Base-by-base conservation (phyloP, 2,113 vertebrate species). In the Thymallus thymallus region DNA sequence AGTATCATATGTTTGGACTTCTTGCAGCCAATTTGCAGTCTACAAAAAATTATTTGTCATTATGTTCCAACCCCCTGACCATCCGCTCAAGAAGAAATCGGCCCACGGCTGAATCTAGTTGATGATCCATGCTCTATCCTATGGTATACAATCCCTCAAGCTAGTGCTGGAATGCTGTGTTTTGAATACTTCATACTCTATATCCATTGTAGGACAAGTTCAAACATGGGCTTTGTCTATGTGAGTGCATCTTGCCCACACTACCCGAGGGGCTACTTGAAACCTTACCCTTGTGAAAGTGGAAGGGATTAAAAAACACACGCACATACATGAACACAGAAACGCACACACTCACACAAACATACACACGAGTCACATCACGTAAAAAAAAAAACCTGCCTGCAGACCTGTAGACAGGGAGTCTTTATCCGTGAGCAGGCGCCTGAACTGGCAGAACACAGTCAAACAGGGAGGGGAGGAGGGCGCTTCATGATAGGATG, bases 171-270 rank as follows among this genome's bases (percentile, higher is more conserved):
- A 74, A 80, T 74, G 75, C 32, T 3, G 69, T 72, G 20, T 14
- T 63, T 61, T 70, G 12, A 32, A 51, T 75, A 78, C 66, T 72
- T 0, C n/a, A 32, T 63, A 41, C 20, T 23, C 35, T 22, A 45
- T 23, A 51, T 10, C 68, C 74, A 64, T 18, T 70, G 76, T 78
- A 48, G 78, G 82, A 85, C 82, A 60, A 82, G 86, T 78, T 10
- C 51, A 71, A 63, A 76, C 68, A 69, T 85, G 41, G n/a, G 84
- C 46, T 65, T 78, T 69, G 35, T 14, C 26, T 9, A 13, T 74
- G 66, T 24, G 51, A 26, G 26, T 20, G 76, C 68, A 45, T 74
- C 71, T 46, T 29, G 26, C 13, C 30, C n/a, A 22, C 22, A 51
- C 62, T 63, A 30, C 48, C 73, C 45, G 68, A 68, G 51, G 29